Base-by-base conservation (phyloP, 2,797 vertebrate genomes). In the Denticeps clupeoides region DNA sequence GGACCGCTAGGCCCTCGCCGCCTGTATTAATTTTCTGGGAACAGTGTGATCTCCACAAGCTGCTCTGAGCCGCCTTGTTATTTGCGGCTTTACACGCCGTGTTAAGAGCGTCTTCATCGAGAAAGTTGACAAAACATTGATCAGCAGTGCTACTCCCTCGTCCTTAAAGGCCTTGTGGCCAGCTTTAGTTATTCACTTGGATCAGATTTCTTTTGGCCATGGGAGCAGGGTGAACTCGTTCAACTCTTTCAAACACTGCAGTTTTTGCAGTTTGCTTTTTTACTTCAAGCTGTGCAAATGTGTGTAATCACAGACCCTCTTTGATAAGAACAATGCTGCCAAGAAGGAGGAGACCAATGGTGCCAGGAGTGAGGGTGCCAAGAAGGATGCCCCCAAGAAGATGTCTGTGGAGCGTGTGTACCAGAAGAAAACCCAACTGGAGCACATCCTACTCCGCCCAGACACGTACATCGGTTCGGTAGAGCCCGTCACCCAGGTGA, bases 401-500 rank as follows among this genome's bases (percentile, higher is more conserved):
- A 59, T 98, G 78, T 93, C 95, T 32, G 95, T 99, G 60, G 95
- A 99, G 70, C 82, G 94, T 60, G 91, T 99, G 8, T 99, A 99
- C 78, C 95, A 99, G 79, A 99, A 99, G 74, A 99, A 99, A 78
- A 98, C 93, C 31, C 95, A 95, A 43, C 87, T 98, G 11, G 95
- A 99, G 69, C 95, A 99, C 71, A 99, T 99, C 56, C 89, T 99
- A 1, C 91, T 99, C 59, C 90, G 95, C 63, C 95, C 95, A 40
- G 95, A 99, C 74, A 96, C 92, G 0, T 99, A 99, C 66, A 90
- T 99, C 26, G 95, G 95, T 2, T 89, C 85, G 0, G 90, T 99
- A 63, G 91, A 98, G 68, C 90, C 93, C 0, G 63, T 94, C 68
- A 96, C 92, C 47, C 94, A 98, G 86, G 95, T 92, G 53, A 70